These are phyloP conservation scores for Myotis yumanensis DNA, from an alignment of 2,113 vertebrate species.

Conservation along the genomic window DNA sequence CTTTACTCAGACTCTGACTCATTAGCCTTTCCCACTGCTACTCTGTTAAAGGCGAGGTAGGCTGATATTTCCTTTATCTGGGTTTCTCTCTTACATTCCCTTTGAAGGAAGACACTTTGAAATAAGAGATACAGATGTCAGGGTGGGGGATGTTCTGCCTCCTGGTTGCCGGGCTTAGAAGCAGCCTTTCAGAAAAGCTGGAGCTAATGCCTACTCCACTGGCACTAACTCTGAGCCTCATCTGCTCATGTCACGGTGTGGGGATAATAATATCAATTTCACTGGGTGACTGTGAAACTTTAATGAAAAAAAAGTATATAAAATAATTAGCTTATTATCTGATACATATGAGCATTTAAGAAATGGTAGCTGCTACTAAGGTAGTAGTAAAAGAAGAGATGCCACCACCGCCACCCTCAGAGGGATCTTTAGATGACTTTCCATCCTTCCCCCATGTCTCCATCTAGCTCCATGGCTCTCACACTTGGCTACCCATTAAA, in stretches of 20 bases:
- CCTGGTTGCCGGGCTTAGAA: neutral
- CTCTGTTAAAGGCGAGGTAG: neutral
- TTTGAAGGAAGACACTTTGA: neutral
- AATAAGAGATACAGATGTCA: neutral
- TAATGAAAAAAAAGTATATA: neutral
- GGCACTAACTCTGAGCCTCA: neutral
- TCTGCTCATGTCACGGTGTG: neutral
- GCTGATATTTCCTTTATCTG: neutral
- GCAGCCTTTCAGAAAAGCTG: neutral
- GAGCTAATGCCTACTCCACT: neutral
- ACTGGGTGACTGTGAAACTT: neutral
- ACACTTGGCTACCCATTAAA: neutral
- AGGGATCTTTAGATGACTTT: neutral
- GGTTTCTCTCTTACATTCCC: neutral
- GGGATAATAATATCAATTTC: neutral
- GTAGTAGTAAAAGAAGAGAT: neutral
- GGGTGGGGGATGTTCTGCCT: neutral
- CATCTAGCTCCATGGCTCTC: neutral
- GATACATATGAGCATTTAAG: neutral
- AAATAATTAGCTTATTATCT: neutral
- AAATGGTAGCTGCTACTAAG: neutral
- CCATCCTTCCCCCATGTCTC: neutral
- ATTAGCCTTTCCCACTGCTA: neutral
- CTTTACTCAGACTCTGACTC: too few relatives aligned
- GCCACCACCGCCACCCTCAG: neutral